Percentiles rank a stretch among this genome's conserved stretches.
Evolutionary conservation across 2,888 invertebrate species (phyloP).

Genomic region (Biston betularia): DNA sequence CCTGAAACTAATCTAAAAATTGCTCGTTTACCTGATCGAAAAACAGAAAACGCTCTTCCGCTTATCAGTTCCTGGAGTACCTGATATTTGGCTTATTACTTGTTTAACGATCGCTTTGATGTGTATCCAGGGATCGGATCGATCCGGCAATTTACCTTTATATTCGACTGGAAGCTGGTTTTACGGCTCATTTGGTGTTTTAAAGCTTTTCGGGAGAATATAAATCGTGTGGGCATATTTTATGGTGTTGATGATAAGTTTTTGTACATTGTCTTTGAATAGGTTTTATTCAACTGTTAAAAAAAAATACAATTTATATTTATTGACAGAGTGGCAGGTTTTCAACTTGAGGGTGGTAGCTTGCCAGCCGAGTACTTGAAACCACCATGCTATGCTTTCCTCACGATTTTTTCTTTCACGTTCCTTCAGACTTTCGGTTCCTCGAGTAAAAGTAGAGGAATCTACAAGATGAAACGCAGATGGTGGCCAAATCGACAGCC

Average conservation of each 20-base stretch:
- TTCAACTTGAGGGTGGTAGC: too few relatives aligned
- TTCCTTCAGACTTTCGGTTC: too few relatives aligned
- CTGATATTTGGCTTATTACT: slow-evolving; percentile 41
- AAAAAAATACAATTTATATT: too few relatives aligned
- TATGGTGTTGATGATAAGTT: slow-evolving; percentile 11
- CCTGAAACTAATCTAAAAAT: background rate
- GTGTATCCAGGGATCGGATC: slow-evolving; percentile 26
- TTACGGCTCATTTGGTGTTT: slow-evolving; percentile 36
- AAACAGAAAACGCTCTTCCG: slow-evolving; percentile 6
- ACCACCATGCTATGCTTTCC: too few relatives aligned
- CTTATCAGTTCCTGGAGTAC: slow-evolving; percentile 26
- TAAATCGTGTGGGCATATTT: slow-evolving; percentile 9
- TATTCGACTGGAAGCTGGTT: slow-evolving; percentile 34
- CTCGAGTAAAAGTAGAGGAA: too few relatives aligned
- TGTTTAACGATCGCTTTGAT: slow-evolving; percentile 37
- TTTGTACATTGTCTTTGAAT: slow-evolving; percentile 1
- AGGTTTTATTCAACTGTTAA: background rate
- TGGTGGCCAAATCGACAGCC: background rate
- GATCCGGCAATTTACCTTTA: slow-evolving; percentile 30
- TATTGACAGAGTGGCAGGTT: too few relatives aligned
- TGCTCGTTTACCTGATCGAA: slow-evolving; percentile 1
- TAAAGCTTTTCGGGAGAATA: slow-evolving; percentile 15
- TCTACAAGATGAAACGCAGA: background rate
- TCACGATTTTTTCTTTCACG: too few relatives aligned
- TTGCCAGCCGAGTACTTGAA: too few relatives aligned